A percentile compares a stretch with the other conserved stretches of the same genome.
Evolutionary conservation across 2,888 invertebrate species (phyloP).

Genomic region (Dryobotodes eremita): DNA sequence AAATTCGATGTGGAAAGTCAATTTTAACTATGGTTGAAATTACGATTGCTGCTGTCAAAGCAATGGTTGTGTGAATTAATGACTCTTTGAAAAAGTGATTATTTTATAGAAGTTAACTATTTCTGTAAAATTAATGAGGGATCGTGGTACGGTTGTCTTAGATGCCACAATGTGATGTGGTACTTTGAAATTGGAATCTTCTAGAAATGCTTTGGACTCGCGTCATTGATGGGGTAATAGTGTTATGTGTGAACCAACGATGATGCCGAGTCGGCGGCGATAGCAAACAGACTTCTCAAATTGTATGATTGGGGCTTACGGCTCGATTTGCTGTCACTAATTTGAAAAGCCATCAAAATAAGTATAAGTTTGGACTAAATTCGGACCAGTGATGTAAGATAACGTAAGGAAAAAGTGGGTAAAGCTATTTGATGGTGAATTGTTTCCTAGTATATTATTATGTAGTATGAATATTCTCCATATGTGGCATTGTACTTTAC

Average conservation of each 20-base stretch:
- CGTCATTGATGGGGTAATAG: slow-evolving; percentile 52
- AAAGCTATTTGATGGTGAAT: slow-evolving; percentile 64
- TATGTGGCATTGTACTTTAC: slow-evolving; percentile 64
- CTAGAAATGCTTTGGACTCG: slow-evolving; percentile 46
- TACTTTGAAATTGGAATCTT: slow-evolving; percentile 48
- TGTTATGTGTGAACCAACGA: slow-evolving; percentile 59
- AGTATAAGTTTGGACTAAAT: slow-evolving; percentile 63
- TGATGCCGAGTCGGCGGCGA: slow-evolving; percentile 45
- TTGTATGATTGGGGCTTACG: slow-evolving; percentile 77
- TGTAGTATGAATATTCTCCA: slow-evolving; percentile 66
- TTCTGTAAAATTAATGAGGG: slow-evolving; percentile 44
- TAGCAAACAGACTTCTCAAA: slow-evolving; percentile 70
- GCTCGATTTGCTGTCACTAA: slow-evolving; percentile 70
- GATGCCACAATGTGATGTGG: slow-evolving; percentile 38
- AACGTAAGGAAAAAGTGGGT: slow-evolving; percentile 66
- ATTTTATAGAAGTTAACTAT: slow-evolving; percentile 56
- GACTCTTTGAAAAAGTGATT: slow-evolving; percentile 30
- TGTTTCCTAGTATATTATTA: slow-evolving; percentile 63
- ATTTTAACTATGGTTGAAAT: slow-evolving; percentile 43
- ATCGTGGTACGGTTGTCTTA: slow-evolving; percentile 43
- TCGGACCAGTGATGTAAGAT: slow-evolving; percentile 65
- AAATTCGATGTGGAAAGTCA: slow-evolving; percentile 52
- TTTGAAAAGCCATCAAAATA: slow-evolving; percentile 72
- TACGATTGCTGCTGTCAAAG: slow-evolving; percentile 45
- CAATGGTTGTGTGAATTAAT: slow-evolving; percentile 43